These are phyloP conservation scores for Drosophila falleni DNA, from an alignment of 2,888 invertebrate species.

Conservation along the genomic window DNA sequence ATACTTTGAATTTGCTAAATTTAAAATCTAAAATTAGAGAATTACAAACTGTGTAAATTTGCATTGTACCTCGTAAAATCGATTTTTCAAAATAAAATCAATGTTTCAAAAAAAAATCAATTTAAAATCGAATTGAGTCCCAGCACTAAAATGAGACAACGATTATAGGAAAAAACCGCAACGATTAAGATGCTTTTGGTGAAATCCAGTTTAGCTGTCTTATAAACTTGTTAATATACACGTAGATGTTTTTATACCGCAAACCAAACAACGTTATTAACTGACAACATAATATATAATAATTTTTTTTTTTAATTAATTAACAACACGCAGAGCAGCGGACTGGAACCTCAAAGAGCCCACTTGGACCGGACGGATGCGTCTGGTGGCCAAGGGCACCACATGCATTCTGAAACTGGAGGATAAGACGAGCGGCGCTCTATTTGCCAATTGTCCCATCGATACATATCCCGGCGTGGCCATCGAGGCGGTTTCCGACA, in stretches of 20 bases:
- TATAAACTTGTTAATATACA: not conserved
- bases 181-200: not conserved
- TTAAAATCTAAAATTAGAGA: not conserved
- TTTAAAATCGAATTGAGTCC: not conserved
- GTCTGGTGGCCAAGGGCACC: conserved; percentile 95
- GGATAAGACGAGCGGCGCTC: conserved; percentile 95
- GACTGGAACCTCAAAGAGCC: conserved; percentile 99
- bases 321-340: conserved; percentile 91
- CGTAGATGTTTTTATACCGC: conserved; percentile 2
- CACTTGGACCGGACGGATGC: conserved; percentile 99
- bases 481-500: conserved; percentile 98
- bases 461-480: conserved; percentile 98
- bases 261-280: conserved; percentile 22
- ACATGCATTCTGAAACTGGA: conserved; percentile 96
- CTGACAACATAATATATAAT: conserved; percentile 2
- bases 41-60: not conserved
- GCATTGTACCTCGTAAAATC: not conserved
- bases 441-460: conserved; percentile 98
- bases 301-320: not conserved
- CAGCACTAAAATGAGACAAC: not conserved
- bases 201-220: not conserved
- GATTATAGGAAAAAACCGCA: not conserved
- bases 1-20: too few species aligned
- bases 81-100: conserved; percentile 1
- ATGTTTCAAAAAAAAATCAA: not conserved